Base-by-base conservation (phyloP, 2,888 invertebrate species). In the Zygothrica quintamaculata region DNA sequence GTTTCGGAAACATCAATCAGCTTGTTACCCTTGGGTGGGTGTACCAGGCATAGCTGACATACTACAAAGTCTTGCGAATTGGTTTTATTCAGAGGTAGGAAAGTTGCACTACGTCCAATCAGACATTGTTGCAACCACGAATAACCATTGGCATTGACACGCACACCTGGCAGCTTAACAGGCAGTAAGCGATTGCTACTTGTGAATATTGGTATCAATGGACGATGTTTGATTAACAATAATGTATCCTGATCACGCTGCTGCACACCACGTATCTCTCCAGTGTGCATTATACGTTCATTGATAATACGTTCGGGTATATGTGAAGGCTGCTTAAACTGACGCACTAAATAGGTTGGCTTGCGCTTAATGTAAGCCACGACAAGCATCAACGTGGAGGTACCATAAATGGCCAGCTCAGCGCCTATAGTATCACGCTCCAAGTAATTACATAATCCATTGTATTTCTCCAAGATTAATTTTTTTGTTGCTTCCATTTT, bases 91-190 rank as follows among this genome's bases (percentile, higher is more conserved):
- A 93, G 39, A 9, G 92, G 92, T 71, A 92, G 73, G 68, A 92
- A 92, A 67, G 88, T 89, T 18, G 92, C 86, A 43, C 88, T 76
- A 4, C 91, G 90, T 13, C 90, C 91, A 25, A 89, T 82, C 3
- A 92, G 87, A 40, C 92, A 89, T 44, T 90, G 90, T 75, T 92
- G 92, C 48, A 93, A 80, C 93, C 93, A 93, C 0, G 91, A 88
- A 50, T 86, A 89, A 1, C 91, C 91, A 67, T 91, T 91, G 11
- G 89, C 86, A 65, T 90, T 90, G 2, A 91, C 88, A 1, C 75
- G 65, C 3, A 91, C 84, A 1, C 91, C 91, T 0, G 90, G 88
- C 37, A 91, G 55, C 58, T 89, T 89, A 3, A 89, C 78, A 0
- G 90, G 88, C 50, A 89, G 52, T 37, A 89, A 53, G 1, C 76